Evolutionary conservation across 2,888 invertebrate genomes (phyloP), one percentile per base, ranked within the genome.

Genomic region (Imbricaverruca yamaguchii): DNA sequence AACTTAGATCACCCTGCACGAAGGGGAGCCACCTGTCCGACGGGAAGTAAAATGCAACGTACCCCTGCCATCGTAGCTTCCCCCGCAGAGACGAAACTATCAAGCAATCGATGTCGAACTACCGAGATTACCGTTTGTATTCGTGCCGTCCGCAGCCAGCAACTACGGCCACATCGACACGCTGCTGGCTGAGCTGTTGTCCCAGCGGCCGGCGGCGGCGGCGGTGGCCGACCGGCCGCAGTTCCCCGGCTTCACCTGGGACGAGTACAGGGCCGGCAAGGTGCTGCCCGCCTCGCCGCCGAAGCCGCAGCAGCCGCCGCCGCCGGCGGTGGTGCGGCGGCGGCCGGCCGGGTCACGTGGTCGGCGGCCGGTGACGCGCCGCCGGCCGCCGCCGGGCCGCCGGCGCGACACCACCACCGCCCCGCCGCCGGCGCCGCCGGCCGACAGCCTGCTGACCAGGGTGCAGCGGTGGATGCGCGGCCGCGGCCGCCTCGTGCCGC

Each of bases 211-310:
- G 69, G 25, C 39, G n/a, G n/a, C 4, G 9, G 13, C 77, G 77
- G n/a, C 4, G 9, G 13, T 55, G 77, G 10, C n/a, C 57, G 56
- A 23, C 78, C 77, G n/a, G 55, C 39, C 74, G 18, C 57, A n/a
- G n/a, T 78, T 78, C 57, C n/a, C n/a, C 56, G 78, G 78, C 56
- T 56, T 78, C 78, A 57, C 78, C 23, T 78, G 78, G 78, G 78
- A 56, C n/a, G 56, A 78, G 78, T 78, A 78, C 57, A 56, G 78
- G 13, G 56, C 56, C 56, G 56, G 78, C 56, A 78, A 78, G 78
- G 13, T 57, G 78, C 57, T 78, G 78, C 56, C 78, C 12, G 10
- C 57, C 3, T 12, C 78, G 23, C 6, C 57, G 9, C 6, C 23
- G 13, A 13, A 9, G 11, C 56, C 57, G 21, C 56, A 2, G 57